Base-by-base conservation (phyloP, 2,888 invertebrate genomes). In the Drosophila glabriapex region DNA sequence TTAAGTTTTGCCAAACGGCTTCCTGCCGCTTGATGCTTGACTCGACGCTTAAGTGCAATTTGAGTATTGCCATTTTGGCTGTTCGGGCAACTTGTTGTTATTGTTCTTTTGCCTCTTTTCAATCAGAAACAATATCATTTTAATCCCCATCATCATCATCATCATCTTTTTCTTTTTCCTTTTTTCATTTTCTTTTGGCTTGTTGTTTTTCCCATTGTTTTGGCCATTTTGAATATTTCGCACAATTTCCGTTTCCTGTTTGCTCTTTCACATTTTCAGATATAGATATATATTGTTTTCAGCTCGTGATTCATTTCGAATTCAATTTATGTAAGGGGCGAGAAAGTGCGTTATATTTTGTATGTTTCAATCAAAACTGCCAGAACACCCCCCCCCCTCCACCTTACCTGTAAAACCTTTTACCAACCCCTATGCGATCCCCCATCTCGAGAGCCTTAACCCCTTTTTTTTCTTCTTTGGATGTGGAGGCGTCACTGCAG, bases 201-300 rank as follows among this genome's bases (percentile, higher is more conserved):
- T 61, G 70, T 80, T 79, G 81, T 85, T 80, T 39, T 83, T 55
- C 41, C 68, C 58, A 78, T 82, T 82, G 78, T 76, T 76, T 81
- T 56, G n/a, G 65, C 59, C 78, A 69, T 77, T 77, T 85, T 68
- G 76, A 60, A 74, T 74, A 80, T 80, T 79, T 83, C 75, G 77
- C 76, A 76, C 80, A 83, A 87, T 89, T 91, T 91, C 91, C 91
- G 90, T 73, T 91, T 91, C 91, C 89, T 87, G 75, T 78, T 78
- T 78, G 78, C 72, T 79, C 53, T 76, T 66, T 58, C 41, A 14
- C 35, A 16, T 53, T 71, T 56, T 46, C 12, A 19, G 28, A 14
- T 39, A 4, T n/a, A 28, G 14, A 37, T 39, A 4, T 59, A n/a
- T 39, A 37, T 28, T 31, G 41, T 31, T 66, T 46, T 56, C 10